Conservation (phyloP, 2,888 invertebrate species). For the Apoderus coryli region DNA sequence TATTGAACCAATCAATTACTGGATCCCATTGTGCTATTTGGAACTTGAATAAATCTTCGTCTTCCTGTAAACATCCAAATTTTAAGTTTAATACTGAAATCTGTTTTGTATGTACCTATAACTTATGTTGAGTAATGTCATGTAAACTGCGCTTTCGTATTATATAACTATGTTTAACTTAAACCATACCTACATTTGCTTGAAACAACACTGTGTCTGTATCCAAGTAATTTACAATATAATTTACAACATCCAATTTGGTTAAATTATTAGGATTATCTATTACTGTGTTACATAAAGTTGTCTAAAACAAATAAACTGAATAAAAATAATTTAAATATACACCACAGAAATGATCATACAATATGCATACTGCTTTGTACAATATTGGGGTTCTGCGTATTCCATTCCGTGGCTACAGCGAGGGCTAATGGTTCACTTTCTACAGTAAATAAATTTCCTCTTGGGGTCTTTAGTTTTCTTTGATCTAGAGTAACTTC, state of each 20-base stretch:
- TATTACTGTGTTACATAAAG: conserved; percentile 75
- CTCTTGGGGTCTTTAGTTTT: conserved; percentile 81
- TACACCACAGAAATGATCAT: conserved; percentile 22
- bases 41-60: conserved; percentile 59
- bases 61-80: conserved; percentile 47
- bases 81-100: too few species aligned
- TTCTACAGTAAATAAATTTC: conserved; percentile 57
- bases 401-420: conserved; percentile 89
- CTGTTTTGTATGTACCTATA: too few species aligned
- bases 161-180: background rate
- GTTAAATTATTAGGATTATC: conserved; percentile 83
- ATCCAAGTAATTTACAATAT: conserved; percentile 63
- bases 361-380: conserved; percentile 83
- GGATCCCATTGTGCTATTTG: conserved; percentile 84
- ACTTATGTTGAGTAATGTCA: too few species aligned
- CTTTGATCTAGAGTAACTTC: conserved; percentile 81
- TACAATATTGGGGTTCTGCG: conserved; percentile 63
- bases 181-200: conserved; percentile 43
- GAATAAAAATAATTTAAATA: conserved; percentile 4
- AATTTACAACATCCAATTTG: conserved; percentile 59
- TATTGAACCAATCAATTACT: conserved; percentile 76
- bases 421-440: conserved; percentile 84
- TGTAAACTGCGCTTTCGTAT: conserved; percentile 1
- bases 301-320: conserved; percentile 44
- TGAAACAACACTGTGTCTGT: conserved; percentile 74